These are phyloP conservation scores for Zaprionus obscuricornis DNA, from an alignment of 2,888 invertebrate species.

Conservation along the genomic window DNA sequence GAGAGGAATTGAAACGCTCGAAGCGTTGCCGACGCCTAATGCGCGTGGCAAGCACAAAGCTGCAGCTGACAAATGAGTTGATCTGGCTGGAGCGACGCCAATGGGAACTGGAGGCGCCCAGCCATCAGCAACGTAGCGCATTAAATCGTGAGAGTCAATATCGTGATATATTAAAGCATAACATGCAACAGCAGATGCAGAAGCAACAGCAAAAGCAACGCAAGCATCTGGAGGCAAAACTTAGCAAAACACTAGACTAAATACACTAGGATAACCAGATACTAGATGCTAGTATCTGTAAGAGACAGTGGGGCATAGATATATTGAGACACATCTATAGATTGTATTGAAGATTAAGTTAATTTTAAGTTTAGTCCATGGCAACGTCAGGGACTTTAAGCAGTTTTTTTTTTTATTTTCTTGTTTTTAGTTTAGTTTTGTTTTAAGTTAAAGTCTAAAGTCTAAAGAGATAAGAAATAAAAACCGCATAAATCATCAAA, in stretches of 20 bases:
- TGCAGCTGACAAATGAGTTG: conserved; percentile 67
- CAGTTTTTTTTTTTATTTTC: no score
- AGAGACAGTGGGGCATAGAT: no score
- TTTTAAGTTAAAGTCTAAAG: background rate
- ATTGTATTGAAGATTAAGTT: conserved; percentile 9
- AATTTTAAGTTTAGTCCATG: background rate
- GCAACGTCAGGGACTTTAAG: conserved; percentile 12
- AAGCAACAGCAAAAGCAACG: conserved; percentile 33
- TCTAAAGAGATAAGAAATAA: conserved; percentile 34
- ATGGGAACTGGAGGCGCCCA: conserved; percentile 45
- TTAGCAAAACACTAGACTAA: background rate
- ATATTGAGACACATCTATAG: background rate
- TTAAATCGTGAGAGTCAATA: conserved; percentile 58
- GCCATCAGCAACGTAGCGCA: conserved; percentile 37
- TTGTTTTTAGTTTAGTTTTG: conserved; percentile 14
- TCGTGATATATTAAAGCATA: conserved; percentile 45
- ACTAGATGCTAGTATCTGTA: no score
- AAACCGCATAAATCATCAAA: conserved; percentile 56
- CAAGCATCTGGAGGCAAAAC: conserved; percentile 17
- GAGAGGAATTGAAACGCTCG: conserved; percentile 56
- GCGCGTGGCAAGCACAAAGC: conserved; percentile 59
- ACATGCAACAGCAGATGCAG: conserved; percentile 49
- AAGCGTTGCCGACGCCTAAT: conserved; percentile 46
- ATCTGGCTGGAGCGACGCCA: conserved; percentile 48
- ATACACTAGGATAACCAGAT: no score